phyloP scores from a whole-genome alignment of 2,113 vertebrate genomes.

The Macrotus californicus region DNA sequence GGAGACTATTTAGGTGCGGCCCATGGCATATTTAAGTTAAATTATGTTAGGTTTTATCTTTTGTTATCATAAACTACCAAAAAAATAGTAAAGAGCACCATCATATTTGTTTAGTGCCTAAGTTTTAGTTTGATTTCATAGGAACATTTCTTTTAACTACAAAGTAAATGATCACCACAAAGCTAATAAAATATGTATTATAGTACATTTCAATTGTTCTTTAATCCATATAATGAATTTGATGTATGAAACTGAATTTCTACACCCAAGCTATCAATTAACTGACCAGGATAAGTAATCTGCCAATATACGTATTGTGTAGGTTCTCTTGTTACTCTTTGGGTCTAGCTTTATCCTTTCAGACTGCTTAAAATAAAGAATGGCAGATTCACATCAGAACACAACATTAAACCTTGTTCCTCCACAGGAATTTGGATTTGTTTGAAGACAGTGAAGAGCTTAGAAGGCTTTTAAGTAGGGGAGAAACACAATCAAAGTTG shows the following conservation, averaged over 20 bases:
- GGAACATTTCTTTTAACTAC: neutral
- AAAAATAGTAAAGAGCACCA: neutral
- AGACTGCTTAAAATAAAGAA: conserved; percentile 2
- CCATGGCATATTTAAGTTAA: neutral
- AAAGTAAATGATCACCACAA: neutral
- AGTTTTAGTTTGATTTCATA: neutral
- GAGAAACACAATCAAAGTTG: neutral
- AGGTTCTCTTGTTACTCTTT: neutral
- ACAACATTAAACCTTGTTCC: neutral
- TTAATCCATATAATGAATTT: neutral
- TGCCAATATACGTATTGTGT: neutral
- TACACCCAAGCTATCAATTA: neutral
- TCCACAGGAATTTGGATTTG: neutral
- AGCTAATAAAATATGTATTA: neutral
- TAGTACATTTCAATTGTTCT: neutral
- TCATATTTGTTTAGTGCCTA: neutral
- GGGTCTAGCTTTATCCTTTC: neutral
- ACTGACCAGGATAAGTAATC: neutral
- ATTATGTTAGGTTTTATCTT: neutral
- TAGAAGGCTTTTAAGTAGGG: neutral
- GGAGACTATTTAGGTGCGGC: neutral
- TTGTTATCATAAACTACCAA: neutral
- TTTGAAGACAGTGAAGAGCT: neutral
- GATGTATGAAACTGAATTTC: neutral
- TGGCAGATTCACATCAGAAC: neutral